Evolutionary conservation across 2,888 invertebrate genomes (phyloP), one percentile per base, ranked within the genome.

Genomic region (Tachystola acroxantha): DNA sequence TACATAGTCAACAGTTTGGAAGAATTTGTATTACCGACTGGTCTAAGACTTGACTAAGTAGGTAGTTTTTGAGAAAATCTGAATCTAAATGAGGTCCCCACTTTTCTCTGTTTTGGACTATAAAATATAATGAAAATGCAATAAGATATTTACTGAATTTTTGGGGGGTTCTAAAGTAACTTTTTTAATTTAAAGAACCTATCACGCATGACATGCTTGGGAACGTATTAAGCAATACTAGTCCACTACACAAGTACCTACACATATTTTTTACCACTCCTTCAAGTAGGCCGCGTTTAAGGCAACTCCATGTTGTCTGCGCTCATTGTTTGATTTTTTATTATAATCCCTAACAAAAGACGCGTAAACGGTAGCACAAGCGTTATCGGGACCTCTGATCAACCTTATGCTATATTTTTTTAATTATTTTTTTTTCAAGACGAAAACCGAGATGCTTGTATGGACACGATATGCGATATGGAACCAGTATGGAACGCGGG

Each of bases 331-430:
- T 76, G 79, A 64, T 71, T 76, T 82, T 78, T 82, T 84, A 79
- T 80, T 77, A 75, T 76, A 64, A 64, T 64, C 50, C 49, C 60
- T 70, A 72, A 85, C 86, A 85, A 85, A 78, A 70, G 65, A 52
- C 65, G 79, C 75, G 82, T 85, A 86, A 84, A 77, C 86, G 86
- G 86, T 85, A 85, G 85, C 82, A 54, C 57, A 62, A 61, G 62
- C 63, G 53, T 65, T 84, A 86, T 86, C 85, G 80, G 80, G 63
- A 60, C 73, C 55, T 79, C 64, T 81, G 82, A 86, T 85, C 86
- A 76, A 78, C 72, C 77, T 79, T 76, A 73, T 72, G 74, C 69
- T 61, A 44, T 50, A 45, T 44, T 45, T 37, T 70, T 72, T 76
- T 62, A 55, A 64, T 59, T 57, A 62, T 53, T 63, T 69, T 67